Evolutionary conservation across 2,888 invertebrate genomes (phyloP).

Genomic region (Cristatella mucedo): DNA sequence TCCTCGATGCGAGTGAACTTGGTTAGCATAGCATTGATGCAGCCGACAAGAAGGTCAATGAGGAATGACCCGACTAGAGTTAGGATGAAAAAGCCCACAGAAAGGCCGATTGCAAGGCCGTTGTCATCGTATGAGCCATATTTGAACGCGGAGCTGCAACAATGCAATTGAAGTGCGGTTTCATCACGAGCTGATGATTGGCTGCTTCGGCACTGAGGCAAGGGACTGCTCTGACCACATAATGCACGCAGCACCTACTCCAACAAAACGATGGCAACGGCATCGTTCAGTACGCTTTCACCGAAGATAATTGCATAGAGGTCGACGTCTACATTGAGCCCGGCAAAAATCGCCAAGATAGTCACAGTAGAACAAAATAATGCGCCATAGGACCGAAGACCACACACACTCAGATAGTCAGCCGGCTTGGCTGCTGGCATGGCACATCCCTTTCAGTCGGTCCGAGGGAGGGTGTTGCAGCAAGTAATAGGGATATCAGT

Average conservation of each 20-base stretch:
- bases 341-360: constrained; percentile 88
- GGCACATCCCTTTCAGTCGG: too few species aligned
- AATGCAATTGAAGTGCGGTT: too few species aligned
- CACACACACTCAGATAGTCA: too few species aligned
- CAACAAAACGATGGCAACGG: constrained; percentile 89
- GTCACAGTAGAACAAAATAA: constrained; percentile 48
- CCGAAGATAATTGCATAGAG: constrained; percentile 95
- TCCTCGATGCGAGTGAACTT: constrained; percentile 86
- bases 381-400: too few species aligned
- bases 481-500: too few species aligned
- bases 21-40: constrained; percentile 69
- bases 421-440: too few species aligned
- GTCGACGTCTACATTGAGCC: constrained; percentile 90
- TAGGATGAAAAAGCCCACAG: too few species aligned
- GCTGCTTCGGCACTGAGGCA: background rate
- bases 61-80: constrained; percentile 59
- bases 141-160: too few species aligned
- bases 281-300: constrained; percentile 94
- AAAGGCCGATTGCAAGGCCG: too few species aligned
- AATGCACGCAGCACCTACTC: constrained; percentile 56
- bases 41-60: constrained; percentile 82
- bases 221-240: background rate
- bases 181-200: background rate
- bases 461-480: too few species aligned
- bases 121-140: too few species aligned